A percentile compares a stretch with the other conserved stretches of the same genome.
Evolutionary conservation across 35 echinoderm and acorn worm genomes (phyloP).

Genomic region (Lytechinus pictus): DNA sequence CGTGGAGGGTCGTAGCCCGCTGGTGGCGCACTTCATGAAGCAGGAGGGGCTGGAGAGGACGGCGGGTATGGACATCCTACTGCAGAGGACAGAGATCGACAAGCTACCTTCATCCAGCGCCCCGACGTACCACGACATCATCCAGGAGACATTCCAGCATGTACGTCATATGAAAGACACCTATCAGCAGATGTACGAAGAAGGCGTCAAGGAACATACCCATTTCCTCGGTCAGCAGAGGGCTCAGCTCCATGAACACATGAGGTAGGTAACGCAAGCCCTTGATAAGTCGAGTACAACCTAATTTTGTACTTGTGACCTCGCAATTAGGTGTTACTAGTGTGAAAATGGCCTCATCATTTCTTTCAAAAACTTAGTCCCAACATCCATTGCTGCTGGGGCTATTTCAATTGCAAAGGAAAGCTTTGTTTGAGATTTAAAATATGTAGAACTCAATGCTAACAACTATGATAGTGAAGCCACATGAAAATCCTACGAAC

Average conservation of each 20-base stretch:
- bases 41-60: constrained; percentile 79
- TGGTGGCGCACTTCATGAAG: constrained; percentile 88
- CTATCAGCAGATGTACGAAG: constrained; percentile 86
- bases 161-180: constrained; percentile 73
- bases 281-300: too few species aligned
- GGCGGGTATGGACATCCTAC: constrained; percentile 78
- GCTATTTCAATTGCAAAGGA: too few species aligned
- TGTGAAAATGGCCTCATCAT: too few species aligned
- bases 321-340: too few species aligned
- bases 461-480: too few species aligned
- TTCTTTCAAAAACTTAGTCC: too few species aligned
- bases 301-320: too few species aligned
- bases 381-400: too few species aligned
- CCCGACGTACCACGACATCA: constrained; percentile 88
- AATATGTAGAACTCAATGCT: too few species aligned
- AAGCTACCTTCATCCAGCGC: constrained; percentile 81
- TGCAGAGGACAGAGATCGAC: constrained; percentile 89
- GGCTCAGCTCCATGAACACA: constrained; percentile 73
- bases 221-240: constrained; percentile 87
- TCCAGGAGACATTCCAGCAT: constrained; percentile 86
- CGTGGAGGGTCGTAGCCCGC: constrained; percentile 77
- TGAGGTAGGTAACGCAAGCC: constrained; percentile 72
- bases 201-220: constrained; percentile 71
- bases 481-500: too few species aligned
- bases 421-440: too few species aligned